Percentiles rank a stretch among this genome's conserved stretches.
These are phyloP conservation scores for Hipposideros armiger DNA, from an alignment of 2,113 vertebrate species.

Conservation along the genomic window DNA sequence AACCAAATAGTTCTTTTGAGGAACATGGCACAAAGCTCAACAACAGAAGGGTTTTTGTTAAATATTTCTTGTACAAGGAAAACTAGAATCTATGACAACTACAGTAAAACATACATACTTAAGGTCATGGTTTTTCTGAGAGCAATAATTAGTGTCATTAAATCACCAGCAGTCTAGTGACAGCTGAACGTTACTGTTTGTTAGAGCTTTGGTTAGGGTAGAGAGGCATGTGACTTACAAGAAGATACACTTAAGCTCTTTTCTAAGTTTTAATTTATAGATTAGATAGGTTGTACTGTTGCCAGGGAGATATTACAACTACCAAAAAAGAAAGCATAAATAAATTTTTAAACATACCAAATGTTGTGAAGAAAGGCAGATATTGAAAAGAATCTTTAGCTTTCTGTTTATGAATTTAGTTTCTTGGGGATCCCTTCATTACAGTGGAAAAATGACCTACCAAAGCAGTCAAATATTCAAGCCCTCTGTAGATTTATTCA, in stretches of 20 bases:
- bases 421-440: not conserved
- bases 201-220: not conserved
- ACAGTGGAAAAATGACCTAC: constrained; percentile 32
- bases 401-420: constrained; percentile 35
- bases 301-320: constrained; percentile 4
- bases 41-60: not conserved
- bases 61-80: constrained; percentile 47
- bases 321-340: constrained; percentile 59
- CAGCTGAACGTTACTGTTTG: not conserved
- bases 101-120: constrained; percentile 17
- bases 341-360: constrained; percentile 28
- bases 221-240: not conserved
- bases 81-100: constrained; percentile 38
- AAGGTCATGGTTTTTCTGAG: constrained; percentile 38
- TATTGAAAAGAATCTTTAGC: constrained; percentile 38
- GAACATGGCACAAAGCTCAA: constrained; percentile 41
- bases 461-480: not conserved
- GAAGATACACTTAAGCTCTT: not conserved
- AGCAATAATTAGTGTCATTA: constrained; percentile 15
- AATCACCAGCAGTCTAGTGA: constrained; percentile 45
- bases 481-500: constrained; percentile 11
- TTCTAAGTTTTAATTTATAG: constrained; percentile 30
- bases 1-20: constrained; percentile 26
- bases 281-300: constrained; percentile 7
- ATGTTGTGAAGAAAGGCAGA: not conserved